phyloP scores from a whole-genome alignment of 2,797 vertebrate genomes.

The Chelidonichthys spinosus region DNA sequence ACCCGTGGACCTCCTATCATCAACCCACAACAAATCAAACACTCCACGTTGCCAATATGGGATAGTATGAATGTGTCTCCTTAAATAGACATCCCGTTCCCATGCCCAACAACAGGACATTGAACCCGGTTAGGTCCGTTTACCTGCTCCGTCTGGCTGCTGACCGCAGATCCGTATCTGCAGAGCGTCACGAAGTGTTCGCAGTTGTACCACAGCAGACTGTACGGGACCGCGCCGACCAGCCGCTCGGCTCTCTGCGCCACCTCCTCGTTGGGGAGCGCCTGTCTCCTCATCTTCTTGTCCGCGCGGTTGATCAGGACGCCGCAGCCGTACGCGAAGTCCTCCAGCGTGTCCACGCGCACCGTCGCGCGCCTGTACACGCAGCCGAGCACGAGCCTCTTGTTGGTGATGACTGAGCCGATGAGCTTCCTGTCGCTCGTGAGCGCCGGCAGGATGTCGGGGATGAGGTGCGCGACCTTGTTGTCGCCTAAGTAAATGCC shows the following conservation, averaged over 20 bases:
- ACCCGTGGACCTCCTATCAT: neutral
- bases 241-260: slow-evolving; percentile 88
- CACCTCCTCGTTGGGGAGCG: slow-evolving; percentile 85
- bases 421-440: slow-evolving; percentile 81
- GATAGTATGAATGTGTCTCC: no score
- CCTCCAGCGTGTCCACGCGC: slow-evolving; percentile 92
- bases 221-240: slow-evolving; percentile 88
- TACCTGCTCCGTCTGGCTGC: slow-evolving; percentile 93
- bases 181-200: slow-evolving; percentile 96
- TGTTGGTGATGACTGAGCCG: slow-evolving; percentile 89
- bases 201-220: slow-evolving; percentile 96
- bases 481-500: slow-evolving; percentile 95
- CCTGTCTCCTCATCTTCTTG: slow-evolving; percentile 63
- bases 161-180: slow-evolving; percentile 88
- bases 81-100: neutral
- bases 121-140: no score
- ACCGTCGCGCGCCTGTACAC: slow-evolving; percentile 87
- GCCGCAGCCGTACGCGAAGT: slow-evolving; percentile 92
- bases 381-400: slow-evolving; percentile 91
- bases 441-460: slow-evolving; percentile 91
- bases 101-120: neutral
- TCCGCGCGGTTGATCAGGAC: slow-evolving; percentile 90
- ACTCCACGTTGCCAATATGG: no score
- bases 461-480: slow-evolving; percentile 94
- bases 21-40: neutral